A percentile compares a stretch with the other conserved stretches of the same genome.
Conservation (phyloP, 2,113 vertebrate genomes). For the Lucifuga dentata region DNA sequence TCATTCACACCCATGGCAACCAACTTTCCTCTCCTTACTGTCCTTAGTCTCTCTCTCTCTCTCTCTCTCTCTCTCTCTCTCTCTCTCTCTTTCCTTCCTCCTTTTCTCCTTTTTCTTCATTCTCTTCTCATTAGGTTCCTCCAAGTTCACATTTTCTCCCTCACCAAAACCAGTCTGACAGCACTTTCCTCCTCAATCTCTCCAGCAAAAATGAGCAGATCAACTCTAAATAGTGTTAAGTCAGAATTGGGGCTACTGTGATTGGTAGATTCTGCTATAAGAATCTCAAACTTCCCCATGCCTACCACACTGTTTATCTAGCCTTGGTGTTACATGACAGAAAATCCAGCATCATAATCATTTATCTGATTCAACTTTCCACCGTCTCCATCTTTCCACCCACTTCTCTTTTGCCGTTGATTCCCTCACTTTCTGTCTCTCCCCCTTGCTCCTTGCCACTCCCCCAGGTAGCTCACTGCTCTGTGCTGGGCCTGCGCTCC, state of each 20-base stretch:
- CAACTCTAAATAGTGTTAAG: constrained; percentile 11
- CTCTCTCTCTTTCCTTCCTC: constrained; percentile 1
- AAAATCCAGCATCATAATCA: constrained; percentile 68
- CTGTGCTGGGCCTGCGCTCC: constrained; percentile 54
- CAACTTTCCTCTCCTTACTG: constrained; percentile 14
- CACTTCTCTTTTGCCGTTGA: constrained; percentile 64
- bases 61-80: no score
- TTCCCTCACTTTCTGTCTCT: constrained; percentile 64
- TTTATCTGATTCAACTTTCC: constrained; percentile 70
- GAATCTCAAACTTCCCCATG: constrained; percentile 26
- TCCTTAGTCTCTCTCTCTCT: neutral
- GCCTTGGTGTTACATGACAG: constrained; percentile 59
- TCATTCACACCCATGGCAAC: constrained; percentile 38
- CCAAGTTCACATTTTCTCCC: neutral
- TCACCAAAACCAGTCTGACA: constrained; percentile 12
- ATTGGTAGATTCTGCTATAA: constrained; percentile 16
- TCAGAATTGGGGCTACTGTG: constrained; percentile 23
- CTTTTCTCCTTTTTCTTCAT: constrained; percentile 1
- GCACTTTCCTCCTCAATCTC: constrained; percentile 4
- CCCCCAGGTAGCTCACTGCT: constrained; percentile 64
- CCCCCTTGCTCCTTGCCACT: constrained; percentile 51
- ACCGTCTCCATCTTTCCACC: constrained; percentile 61
- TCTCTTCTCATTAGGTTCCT: neutral
- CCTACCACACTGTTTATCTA: constrained; percentile 58
- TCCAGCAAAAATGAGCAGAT: no score